Base-by-base conservation (phyloP, 2,113 vertebrate genomes). In the Mus pahari region DNA sequence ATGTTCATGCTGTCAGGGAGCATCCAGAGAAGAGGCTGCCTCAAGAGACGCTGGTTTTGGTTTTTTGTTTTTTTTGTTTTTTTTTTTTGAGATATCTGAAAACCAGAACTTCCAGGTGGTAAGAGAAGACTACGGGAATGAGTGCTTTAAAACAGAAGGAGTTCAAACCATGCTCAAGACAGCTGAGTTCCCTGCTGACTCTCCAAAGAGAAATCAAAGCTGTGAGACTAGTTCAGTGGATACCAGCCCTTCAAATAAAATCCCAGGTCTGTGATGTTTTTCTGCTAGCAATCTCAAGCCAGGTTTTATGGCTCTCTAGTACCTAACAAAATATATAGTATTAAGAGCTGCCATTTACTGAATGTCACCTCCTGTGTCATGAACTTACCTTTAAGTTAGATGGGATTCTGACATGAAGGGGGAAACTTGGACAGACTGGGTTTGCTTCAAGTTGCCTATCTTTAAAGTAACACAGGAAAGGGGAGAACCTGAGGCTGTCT, bases 271-370 rank as follows among this genome's bases (percentile, higher is more conserved):
- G 24, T 68, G 45, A 77, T 42, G 7, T 11, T 68, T 55, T 64
- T 94, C 11, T 68, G 77, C 14, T 48, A 62, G 45, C 77, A 84
- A 66, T 74, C 82, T 31, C 58, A 89, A 79, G 62, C 26, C 53
- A 79, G 16, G 8, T 71, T 39, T 39, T 83, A 84, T 70, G 11
- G 10, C 60, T 90, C 33, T 86, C 28, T 90, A 71, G 42, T 53
- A 70, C 31, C 45, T 11, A 90, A 12, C 68, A 87, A 70, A 75
- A 68, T 20, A 82, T 14, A 22, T 62, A 71, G 73, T 70, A n/a
- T 71, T 90, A 11, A 73, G 53, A 86, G 33, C 55, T 88, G 86
- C 86, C 71, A 55, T 70, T 94, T 95, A 92, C 26, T 79, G 55
- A 89, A 71, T 33, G 75, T 53, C 36, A 73, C 45, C 42, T 13